Evolutionary conservation across 2,113 vertebrate genomes (phyloP).

Genomic region (Cottus gobio): DNA sequence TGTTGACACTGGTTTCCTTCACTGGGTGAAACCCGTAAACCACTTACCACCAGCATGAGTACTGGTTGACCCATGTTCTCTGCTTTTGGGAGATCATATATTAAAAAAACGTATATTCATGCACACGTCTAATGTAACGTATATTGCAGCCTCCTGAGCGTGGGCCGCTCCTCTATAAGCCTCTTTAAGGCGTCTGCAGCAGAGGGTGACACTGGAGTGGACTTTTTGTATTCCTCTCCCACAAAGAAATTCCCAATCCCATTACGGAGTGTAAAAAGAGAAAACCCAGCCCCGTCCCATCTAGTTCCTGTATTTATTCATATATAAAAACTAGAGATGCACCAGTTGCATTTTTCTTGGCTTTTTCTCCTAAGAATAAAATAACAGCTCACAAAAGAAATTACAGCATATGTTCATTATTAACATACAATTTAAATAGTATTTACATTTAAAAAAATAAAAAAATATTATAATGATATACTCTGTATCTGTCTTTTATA

Average conservation of each 20-base stretch:
- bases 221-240: not conserved
- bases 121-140: not conserved
- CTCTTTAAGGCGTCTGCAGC: not conserved
- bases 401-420: no score
- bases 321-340: not conserved
- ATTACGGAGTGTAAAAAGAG: not conserved
- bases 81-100: not conserved
- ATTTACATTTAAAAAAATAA: no score
- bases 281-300: not conserved
- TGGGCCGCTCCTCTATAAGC: not conserved
- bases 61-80: not conserved
- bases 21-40: not conserved
- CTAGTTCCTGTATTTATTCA: not conserved
- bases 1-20: not conserved
- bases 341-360: not conserved
- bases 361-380: not conserved
- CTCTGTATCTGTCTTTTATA: no score
- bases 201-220: not conserved
- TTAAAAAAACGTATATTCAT: not conserved
- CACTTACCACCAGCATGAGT: not conserved
- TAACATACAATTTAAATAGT: no score
- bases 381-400: not conserved
- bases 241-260: not conserved
- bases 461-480: no score
- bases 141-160: not conserved